A percentile compares a stretch with the other conserved stretches of the same genome.
phyloP scores from a whole-genome alignment of 2,113 vertebrate species.

The Oryctolagus cuniculus region mOryCun1.1 NC_091434.1:96276001-96276500 shows the following conservation, averaged over 20 bases:
- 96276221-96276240: neutral
- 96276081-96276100: neutral
- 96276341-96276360: neutral
- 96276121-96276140: neutral
- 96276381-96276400: neutral
- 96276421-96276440: neutral
- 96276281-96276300: neutral
- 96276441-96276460: neutral
- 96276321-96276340: neutral
- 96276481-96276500: neutral
- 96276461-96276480: neutral
- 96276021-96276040: too few relatives aligned
- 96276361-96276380: neutral
- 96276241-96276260: neutral
- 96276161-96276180: neutral
- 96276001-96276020: neutral
- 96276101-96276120: neutral
- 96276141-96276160: neutral
- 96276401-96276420: accelerated
- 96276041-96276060: neutral
- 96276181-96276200: too few relatives aligned
- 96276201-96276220: neutral
- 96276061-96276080: neutral
- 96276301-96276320: neutral
- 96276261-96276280: neutral